Conservation (phyloP, 2,888 invertebrate species). For the Xanthorhoe spadicearia region DNA sequence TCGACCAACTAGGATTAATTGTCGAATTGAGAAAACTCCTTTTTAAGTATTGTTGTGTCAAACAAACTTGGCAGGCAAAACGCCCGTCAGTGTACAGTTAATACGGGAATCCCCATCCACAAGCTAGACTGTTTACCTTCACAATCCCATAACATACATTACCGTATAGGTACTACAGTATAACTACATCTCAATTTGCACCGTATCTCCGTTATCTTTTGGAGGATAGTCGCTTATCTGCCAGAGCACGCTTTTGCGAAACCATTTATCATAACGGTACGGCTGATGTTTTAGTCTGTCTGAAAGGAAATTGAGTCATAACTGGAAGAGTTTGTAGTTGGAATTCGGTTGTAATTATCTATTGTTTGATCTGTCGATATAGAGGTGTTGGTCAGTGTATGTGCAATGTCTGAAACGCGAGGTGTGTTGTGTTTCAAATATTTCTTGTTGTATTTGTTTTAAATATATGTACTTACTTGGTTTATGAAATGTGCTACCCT, state of each 20-base stretch:
- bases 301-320: not conserved
- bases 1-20: no score
- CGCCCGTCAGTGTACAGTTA: not conserved
- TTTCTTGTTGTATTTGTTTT: slow-evolving; percentile 3
- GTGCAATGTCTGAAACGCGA: slow-evolving; percentile 35
- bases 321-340: not conserved
- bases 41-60: slow-evolving; percentile 4
- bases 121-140: not conserved
- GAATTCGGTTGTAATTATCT: not conserved
- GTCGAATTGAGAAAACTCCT: no score
- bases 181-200: not conserved
- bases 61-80: slow-evolving; percentile 4
- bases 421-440: slow-evolving; percentile 26
- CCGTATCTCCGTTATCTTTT: slow-evolving; percentile 1
- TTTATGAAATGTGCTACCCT: slow-evolving; percentile 3
- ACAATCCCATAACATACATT: not conserved
- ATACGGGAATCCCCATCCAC: slow-evolving; percentile 3
- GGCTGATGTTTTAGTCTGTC: slow-evolving; percentile 2
- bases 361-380: slow-evolving; percentile 5
- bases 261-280: slow-evolving; percentile 6
- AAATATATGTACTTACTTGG: not conserved
- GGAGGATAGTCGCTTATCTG: not conserved
- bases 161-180: no score
- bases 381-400: slow-evolving; percentile 14
- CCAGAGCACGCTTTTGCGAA: not conserved